Base-by-base conservation (phyloP, 2,113 vertebrate genomes). In the Otocyon megalotis region DNA sequence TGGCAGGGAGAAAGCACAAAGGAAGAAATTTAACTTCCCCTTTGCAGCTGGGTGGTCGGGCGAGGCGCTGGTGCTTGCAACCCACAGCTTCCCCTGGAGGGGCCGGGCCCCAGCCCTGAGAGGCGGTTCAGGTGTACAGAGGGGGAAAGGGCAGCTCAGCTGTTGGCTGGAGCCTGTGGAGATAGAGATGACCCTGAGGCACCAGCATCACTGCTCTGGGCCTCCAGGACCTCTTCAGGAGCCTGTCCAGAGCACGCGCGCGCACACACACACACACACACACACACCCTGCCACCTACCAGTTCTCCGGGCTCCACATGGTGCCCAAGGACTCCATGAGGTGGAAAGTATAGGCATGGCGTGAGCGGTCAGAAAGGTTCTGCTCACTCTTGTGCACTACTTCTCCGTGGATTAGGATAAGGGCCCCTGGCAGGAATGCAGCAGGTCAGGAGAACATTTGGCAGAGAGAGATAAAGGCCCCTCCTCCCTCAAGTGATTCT, bases 261-360 rank as follows among this genome's bases (percentile, higher is more conserved):
- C 14, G 16, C 26, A 22, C 43, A 5, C 43, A 43, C 43, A 43
- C 43, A 30, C 63, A 2, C 6, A 14, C 30, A 0, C 30, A 69
- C 7, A 30, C n/a, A 13, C 54, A 22, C 76, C 50, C 60, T 17
- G 50, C 53, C 88, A 91, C 96, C 77, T 98, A 99, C 99, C 99
- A 99, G 98, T 99, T 99, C 54, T 99, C 99, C 0, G 99, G 98
- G 98, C 99, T 99, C 99, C 99, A 99, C 87, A 35, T 56, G 0
- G 99, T 99, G 94, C 98, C 98, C 74, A 99, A 96, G 0, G 99
- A 98, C 69, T 99, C 99, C 99, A 99, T 99, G 80, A 99, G 87
- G 3, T 99, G 99, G 98, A 99, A 99, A 20, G 99, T 98, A 96
- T 99, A 99, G 5, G 92, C 99, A 0, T 99, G 99, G 43, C 99